Percentiles rank a stretch among this genome's conserved stretches.
Evolutionary conservation across 2,113 vertebrate species (phyloP).

Genomic region (Capra hircus): DNA sequence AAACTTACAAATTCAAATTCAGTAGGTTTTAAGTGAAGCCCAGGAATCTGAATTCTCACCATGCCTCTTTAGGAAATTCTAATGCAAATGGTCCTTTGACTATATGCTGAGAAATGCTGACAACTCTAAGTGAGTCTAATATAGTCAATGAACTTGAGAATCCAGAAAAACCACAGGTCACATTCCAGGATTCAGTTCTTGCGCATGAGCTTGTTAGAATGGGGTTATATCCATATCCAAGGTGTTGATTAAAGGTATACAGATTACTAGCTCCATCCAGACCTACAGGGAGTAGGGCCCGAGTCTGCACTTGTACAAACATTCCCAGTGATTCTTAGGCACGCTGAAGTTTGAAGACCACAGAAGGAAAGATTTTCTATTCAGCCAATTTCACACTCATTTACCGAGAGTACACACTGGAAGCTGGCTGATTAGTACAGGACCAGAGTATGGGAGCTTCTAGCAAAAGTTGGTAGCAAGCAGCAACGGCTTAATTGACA

Average conservation of each 20-base stretch:
- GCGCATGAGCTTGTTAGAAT: neutral
- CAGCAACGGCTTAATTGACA: neutral
- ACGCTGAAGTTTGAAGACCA: neutral
- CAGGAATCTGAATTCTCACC: neutral
- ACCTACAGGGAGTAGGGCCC: neutral
- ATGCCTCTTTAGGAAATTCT: neutral
- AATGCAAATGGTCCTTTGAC: neutral
- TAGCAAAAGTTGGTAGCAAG: neutral
- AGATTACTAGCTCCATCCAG: neutral
- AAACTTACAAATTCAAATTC: neutral
- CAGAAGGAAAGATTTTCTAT: neutral
- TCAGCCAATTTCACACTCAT: neutral
- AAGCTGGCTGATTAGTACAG: neutral
- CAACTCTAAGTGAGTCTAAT: neutral
- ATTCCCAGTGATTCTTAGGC: neutral
- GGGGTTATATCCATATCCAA: neutral
- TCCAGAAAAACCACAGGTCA: neutral
- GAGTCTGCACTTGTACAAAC: neutral
- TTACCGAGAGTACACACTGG: neutral
- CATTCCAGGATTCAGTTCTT: neutral
- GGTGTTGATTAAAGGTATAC: neutral
- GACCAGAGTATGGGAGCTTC: neutral
- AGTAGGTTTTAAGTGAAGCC: neutral
- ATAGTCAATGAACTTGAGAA: neutral
- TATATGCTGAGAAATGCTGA: neutral